Base-by-base conservation (phyloP, 2,888 invertebrate species). In the Lochmaea capreae region DNA sequence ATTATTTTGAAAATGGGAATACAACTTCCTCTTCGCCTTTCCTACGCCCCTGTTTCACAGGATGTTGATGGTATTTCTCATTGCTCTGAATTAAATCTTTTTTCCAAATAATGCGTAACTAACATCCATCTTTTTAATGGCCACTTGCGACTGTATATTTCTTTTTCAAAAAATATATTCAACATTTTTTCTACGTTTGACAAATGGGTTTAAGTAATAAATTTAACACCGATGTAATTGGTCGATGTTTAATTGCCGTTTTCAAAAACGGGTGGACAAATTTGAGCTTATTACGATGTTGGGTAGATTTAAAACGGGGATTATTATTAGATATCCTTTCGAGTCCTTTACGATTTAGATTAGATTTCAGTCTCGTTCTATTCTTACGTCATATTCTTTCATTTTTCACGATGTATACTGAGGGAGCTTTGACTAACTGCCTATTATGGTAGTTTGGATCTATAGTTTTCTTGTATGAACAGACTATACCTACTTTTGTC, bases 31-130 rank as follows among this genome's bases (percentile, higher is more conserved):
- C 16, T 59, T 12, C 26, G 6, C 59, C 59, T 5, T 43, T 43
- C 16, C 43, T 63, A 63, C 62, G 62, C 62, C 73, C 77, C 54
- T 76, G 74, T 65, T 33, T 71, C 66, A 73, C 75, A 75, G 77
- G 73, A 73, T 71, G 70, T 67, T 67, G 65, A 70, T 58, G 74
- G 67, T 67, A 74, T 74, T 71, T 66, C 33, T 59, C 54, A 26
- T 54, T 67, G 71, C 39, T 62, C 59, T 16, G 43, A 69, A 72
- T 69, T 75, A 75, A 73, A 73, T 72, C 72, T 70, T 66, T 69
- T 68, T 73, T 67, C 58, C 73, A 75, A 75, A 75, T 75, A 75
- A 73, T 71, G 72, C 73, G 70, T 75, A 73, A 73, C 72, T 70
- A 65, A 52, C 63, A 73, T 75, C 59, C 72, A 71, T 75, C 72